These are phyloP conservation scores for Galeopterus variegatus DNA, from an alignment of 2,113 vertebrate species.

Conservation along the genomic window DNA sequence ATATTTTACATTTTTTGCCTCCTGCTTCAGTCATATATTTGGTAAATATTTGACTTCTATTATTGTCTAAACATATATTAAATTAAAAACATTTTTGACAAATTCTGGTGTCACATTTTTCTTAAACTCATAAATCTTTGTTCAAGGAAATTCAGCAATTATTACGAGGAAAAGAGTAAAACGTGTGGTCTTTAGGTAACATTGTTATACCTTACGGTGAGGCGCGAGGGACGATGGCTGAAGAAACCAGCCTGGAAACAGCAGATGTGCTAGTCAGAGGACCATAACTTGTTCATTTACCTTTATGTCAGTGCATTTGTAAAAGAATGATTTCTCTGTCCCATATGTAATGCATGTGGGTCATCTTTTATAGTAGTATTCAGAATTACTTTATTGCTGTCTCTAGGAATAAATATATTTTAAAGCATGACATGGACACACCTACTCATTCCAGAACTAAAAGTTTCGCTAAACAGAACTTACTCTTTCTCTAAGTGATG, in stretches of 20 bases:
- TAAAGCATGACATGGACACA: not conserved
- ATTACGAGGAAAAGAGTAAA: not conserved
- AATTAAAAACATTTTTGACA: conserved; percentile 11
- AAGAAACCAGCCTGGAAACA: not conserved
- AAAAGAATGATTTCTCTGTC: not conserved
- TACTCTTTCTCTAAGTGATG: not conserved
- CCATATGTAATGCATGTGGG: not conserved
- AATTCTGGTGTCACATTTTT: not conserved
- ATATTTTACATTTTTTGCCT: not conserved
- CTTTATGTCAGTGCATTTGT: not conserved
- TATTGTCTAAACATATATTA: not conserved
- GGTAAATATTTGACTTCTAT: not conserved
- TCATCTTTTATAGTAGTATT: not conserved
- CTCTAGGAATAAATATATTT: not conserved
- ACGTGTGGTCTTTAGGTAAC: not conserved
- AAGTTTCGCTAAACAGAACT: conserved; percentile 13
- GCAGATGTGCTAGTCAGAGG: not conserved
- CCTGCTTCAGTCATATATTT: not conserved
- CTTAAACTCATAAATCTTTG: not conserved
- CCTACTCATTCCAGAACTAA: not conserved
- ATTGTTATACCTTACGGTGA: not conserved
- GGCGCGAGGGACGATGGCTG: not conserved
- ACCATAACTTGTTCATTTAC: not conserved
- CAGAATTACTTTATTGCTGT: not conserved
- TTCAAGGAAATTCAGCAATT: not conserved